Evolutionary conservation across 2,797 vertebrate species (phyloP).

Genomic region (Chiloscyllium punctatum): DNA sequence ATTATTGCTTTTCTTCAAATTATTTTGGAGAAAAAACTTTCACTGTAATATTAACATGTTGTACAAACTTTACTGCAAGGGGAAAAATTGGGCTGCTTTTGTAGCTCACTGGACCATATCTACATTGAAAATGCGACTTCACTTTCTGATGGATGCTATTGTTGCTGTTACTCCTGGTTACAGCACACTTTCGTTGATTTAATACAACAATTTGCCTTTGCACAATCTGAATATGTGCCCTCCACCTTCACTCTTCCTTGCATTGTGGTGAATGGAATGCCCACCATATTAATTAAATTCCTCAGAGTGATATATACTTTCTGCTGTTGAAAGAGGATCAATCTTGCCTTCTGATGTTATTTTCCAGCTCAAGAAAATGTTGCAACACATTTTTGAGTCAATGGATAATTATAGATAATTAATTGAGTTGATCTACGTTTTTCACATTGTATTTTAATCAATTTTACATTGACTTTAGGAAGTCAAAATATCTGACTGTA

Average conservation of each 20-base stretch:
- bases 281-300: neutral
- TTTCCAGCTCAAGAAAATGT: neutral
- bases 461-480: neutral
- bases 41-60: neutral
- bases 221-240: neutral
- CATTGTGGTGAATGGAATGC: neutral
- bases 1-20: neutral
- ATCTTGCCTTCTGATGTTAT: neutral
- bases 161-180: slow-evolving; percentile 1
- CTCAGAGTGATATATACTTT: neutral
- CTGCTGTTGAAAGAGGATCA: neutral
- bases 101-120: neutral
- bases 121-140: neutral
- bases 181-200: neutral
- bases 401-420: neutral
- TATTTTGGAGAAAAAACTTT: neutral
- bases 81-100: neutral
- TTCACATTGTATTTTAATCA: neutral
- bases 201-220: neutral
- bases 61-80: neutral
- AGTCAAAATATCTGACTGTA: neutral
- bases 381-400: neutral
- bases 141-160: slow-evolving; percentile 9
- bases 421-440: too few relatives aligned
- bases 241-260: neutral